These are phyloP conservation scores for Gobio gobio DNA, from an alignment of 2,113 vertebrate species.

Conservation along the genomic window DNA sequence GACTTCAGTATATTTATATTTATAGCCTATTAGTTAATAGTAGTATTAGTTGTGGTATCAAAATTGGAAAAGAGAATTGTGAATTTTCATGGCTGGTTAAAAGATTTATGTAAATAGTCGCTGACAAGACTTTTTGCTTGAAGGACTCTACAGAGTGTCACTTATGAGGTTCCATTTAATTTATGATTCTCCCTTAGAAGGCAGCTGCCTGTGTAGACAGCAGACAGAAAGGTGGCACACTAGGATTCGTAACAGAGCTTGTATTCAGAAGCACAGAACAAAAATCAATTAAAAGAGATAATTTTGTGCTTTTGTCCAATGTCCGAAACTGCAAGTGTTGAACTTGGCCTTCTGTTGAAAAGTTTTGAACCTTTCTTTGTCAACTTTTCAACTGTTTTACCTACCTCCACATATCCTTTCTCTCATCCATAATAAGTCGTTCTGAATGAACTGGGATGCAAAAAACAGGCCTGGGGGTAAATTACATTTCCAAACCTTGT, in stretches of 20 bases:
- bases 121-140: too few species aligned
- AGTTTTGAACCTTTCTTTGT: conserved; percentile 37
- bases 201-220: background rate
- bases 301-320: conserved; percentile 26
- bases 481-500: conserved; percentile 31
- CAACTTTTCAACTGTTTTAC: background rate
- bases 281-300: background rate
- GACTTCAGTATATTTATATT: too few species aligned
- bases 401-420: conserved; percentile 31
- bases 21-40: too few species aligned
- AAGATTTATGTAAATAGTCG: too few species aligned
- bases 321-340: conserved; percentile 26
- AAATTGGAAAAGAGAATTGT: too few species aligned
- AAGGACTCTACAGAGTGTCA: too few species aligned
- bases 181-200: background rate
- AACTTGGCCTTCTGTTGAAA: conserved; percentile 29
- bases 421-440: conserved; percentile 48
- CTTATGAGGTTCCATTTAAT: background rate
- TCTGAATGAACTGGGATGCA: conserved; percentile 47
- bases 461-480: conserved; percentile 47
- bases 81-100: too few species aligned
- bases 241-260: background rate
- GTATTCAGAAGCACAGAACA: background rate
- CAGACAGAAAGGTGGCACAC: background rate
- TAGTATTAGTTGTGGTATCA: too few species aligned